Evolutionary conservation across 2,113 vertebrate species (phyloP).

Genomic region (Leptosomus discolor): DNA sequence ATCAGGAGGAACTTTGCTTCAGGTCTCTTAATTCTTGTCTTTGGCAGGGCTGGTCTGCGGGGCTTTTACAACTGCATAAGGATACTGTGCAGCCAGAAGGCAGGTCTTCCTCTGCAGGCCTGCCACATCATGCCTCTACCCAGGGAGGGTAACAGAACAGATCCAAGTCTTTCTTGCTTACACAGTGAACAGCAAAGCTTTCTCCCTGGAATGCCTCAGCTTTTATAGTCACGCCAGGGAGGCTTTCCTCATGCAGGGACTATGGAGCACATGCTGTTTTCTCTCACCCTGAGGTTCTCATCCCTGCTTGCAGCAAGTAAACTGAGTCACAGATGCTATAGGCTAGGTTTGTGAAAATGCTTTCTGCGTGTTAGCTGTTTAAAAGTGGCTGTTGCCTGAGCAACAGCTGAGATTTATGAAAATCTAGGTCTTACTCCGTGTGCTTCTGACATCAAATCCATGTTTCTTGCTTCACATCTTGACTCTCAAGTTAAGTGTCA

Average conservation of each 20-base stretch:
- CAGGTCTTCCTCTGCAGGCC: not conserved
- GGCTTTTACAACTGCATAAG: not conserved
- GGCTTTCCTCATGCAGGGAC: not conserved
- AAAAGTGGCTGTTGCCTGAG: slow-evolving; percentile 26
- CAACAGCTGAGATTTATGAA: slow-evolving; percentile 18
- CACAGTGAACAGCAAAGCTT: not conserved
- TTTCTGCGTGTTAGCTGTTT: not conserved
- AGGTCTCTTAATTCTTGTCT: not conserved
- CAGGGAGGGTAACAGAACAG: not conserved
- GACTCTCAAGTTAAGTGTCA: not conserved
- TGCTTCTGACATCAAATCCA: not conserved
- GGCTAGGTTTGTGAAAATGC: not conserved
- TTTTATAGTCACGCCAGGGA: not conserved
- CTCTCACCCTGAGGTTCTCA: not conserved
- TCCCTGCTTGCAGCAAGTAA: not conserved
- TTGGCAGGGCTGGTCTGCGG: not conserved
- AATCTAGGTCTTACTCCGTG: slow-evolving; percentile 23
- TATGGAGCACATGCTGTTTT: not conserved
- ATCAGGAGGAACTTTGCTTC: not conserved
- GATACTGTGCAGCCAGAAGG: not conserved
- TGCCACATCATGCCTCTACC: not conserved
- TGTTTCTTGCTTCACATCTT: not conserved
- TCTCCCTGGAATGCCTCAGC: not conserved
- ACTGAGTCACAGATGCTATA: not conserved
- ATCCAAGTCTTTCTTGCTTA: not conserved